Evolutionary conservation across 2,797 vertebrate species (phyloP).

Genomic region (Tauraco hartlaubi): DNA sequence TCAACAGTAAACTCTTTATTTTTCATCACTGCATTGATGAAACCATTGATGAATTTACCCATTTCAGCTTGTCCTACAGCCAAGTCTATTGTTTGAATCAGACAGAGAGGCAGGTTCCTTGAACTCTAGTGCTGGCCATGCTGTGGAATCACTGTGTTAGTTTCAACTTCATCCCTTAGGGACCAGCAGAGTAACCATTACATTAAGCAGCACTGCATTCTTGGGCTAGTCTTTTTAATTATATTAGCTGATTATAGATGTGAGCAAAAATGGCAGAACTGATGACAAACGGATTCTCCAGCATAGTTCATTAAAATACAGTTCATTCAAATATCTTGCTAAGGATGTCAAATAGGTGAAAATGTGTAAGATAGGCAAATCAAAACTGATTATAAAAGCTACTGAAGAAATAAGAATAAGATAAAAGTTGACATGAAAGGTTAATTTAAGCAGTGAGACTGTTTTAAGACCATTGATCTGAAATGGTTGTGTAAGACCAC

Average conservation of each 20-base stretch:
- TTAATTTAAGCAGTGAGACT: slow-evolving; percentile 24
- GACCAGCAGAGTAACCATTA: neutral
- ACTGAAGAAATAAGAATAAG: slow-evolving; percentile 10
- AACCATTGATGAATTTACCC: neutral
- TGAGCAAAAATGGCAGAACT: slow-evolving; percentile 12
- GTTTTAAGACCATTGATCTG: neutral
- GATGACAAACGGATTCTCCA: slow-evolving; percentile 19
- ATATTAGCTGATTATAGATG: neutral
- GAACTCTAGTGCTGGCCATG: neutral
- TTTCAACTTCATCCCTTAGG: neutral
- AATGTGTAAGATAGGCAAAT: slow-evolving; percentile 21
- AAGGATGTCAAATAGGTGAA: slow-evolving; percentile 27
- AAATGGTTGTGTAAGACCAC: neutral
- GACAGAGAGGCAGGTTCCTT: accelerated
- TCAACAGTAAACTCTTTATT: neutral
- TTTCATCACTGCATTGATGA: neutral
- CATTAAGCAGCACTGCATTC: neutral
- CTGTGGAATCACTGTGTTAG: neutral
- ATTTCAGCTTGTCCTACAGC: neutral
- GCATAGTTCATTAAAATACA: neutral
- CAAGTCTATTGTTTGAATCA: neutral
- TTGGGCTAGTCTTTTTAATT: neutral
- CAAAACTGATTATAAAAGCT: slow-evolving; percentile 40
- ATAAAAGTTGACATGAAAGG: slow-evolving; percentile 29
- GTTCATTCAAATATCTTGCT: neutral